These are phyloP conservation scores for Muscicapa comitata DNA, from an alignment of 2,797 vertebrate genomes.

Conservation along the genomic window DNA sequence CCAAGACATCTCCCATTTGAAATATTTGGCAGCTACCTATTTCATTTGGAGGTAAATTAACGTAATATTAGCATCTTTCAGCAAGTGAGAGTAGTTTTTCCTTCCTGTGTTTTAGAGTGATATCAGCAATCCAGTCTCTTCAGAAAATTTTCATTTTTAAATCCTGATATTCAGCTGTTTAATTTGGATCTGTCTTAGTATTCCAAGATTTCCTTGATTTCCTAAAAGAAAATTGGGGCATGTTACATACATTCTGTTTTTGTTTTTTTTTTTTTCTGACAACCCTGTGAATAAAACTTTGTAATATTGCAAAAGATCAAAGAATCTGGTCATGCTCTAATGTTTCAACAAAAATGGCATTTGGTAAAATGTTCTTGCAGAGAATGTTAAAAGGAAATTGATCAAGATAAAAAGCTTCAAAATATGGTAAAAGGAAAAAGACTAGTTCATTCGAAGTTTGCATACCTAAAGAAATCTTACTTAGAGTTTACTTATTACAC, in stretches of 20 bases:
- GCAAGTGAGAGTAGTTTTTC: neutral
- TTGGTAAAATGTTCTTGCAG: neutral
- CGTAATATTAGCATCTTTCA: neutral
- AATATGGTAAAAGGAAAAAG: neutral
- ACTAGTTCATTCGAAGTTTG: neutral
- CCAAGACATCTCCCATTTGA: neutral
- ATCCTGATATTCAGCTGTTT: neutral
- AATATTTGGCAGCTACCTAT: neutral
- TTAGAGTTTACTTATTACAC: neutral
- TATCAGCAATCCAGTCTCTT: neutral
- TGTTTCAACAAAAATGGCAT: neutral
- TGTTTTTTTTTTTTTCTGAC: neutral
- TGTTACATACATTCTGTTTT: neutral
- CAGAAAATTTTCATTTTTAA: neutral
- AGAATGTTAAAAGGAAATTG: neutral
- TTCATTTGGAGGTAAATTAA: neutral
- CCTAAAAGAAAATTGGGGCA: neutral
- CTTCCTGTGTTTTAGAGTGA: neutral
- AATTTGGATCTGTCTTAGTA: neutral
- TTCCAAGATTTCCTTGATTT: neutral
- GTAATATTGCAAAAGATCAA: neutral
- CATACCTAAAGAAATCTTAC: neutral
- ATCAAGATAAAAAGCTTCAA: neutral
- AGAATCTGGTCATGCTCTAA: neutral
- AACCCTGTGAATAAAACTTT: neutral